phyloP scores from a whole-genome alignment of 2,113 vertebrate species.

The Leptosomus discolor region DNA sequence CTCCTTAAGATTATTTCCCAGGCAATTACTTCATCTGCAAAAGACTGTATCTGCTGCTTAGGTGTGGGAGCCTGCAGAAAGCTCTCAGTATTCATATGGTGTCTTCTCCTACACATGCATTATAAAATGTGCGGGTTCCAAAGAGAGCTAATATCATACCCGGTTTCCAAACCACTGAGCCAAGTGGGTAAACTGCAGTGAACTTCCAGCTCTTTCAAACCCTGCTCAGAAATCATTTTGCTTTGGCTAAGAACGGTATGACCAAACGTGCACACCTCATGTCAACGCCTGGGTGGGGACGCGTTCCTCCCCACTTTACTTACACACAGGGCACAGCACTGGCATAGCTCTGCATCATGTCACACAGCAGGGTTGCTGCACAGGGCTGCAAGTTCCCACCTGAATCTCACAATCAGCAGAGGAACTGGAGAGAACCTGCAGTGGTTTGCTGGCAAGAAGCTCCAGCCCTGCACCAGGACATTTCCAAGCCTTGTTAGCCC shows the following conservation, averaged over 20 bases:
- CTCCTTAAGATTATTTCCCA: not conserved
- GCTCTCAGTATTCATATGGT: not conserved
- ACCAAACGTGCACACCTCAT: not conserved
- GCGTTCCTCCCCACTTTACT: not conserved
- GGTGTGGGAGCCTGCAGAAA: not conserved
- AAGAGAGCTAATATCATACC: not conserved
- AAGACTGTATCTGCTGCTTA: not conserved
- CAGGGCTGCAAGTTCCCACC: not conserved
- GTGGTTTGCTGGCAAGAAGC: not conserved
- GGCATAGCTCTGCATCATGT: not conserved
- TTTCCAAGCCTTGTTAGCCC: not conserved
- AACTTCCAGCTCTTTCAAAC: not conserved
- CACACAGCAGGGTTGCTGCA: rapidly evolving
- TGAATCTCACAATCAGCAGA: not conserved
- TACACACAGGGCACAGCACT: rapidly evolving
- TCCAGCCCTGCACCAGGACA: not conserved
- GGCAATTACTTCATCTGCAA: not conserved
- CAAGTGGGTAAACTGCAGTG: not conserved
- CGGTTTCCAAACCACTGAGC: not conserved
- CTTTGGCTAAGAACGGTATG: not conserved
- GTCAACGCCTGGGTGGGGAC: not conserved
- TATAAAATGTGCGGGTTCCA: not conserved
- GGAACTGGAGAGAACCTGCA: not conserved
- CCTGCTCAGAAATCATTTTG: not conserved
- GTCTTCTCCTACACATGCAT: not conserved